Evolutionary conservation across 2,888 invertebrate species (phyloP), one percentile per base, ranked within the genome.

Genomic region (Leucophora obtusa): DNA sequence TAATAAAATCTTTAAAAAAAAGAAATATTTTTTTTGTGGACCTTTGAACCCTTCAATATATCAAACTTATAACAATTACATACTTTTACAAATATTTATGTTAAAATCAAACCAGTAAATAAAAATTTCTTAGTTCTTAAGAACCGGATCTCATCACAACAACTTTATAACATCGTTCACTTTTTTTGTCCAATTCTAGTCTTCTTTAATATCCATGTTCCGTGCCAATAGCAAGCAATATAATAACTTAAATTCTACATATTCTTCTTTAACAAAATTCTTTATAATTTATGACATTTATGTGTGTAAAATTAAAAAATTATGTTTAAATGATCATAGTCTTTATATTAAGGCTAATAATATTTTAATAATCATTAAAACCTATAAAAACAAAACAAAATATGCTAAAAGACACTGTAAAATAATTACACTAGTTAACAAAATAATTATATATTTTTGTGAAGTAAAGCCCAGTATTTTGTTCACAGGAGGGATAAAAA

Each of bases 221-320:
- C 43, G n/a, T n/a, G n/a, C 14, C n/a, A 47, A 47, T 54, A 24
- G 28, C 14, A n/a, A 14, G 24, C 4, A n/a, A 15, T n/a, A 14
- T n/a, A 24, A 24, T 24, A 54, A n/a, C 15, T 28, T 24, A 14
- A 10, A 14, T 53, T 54, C 14, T 24, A 11, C 21, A 14, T 54
- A n/a, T 21, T 54, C 21, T 54, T 21, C 21, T 54, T 54, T 10
- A 54, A 24, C 21, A 24, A 28, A 38, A 60, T 43, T 60, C 18
- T 60, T 35, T 14, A 54, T 54, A 66, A 66, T 66, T 66, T 54
- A 66, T 54, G 65, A 38, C 38, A 66, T 66, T 66, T 66, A 24
- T 66, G 38, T 53, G 54, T 38, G 65, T 38, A 54, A 66, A 66
- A 54, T 66, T 47, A 47, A 47, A 14, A 47, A n/a, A n/a, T n/a